Percentiles rank a stretch among this genome's conserved stretches.
Evolutionary conservation across 2,888 invertebrate species (phyloP).

Genomic region (Dolomedes plantarius): DNA sequence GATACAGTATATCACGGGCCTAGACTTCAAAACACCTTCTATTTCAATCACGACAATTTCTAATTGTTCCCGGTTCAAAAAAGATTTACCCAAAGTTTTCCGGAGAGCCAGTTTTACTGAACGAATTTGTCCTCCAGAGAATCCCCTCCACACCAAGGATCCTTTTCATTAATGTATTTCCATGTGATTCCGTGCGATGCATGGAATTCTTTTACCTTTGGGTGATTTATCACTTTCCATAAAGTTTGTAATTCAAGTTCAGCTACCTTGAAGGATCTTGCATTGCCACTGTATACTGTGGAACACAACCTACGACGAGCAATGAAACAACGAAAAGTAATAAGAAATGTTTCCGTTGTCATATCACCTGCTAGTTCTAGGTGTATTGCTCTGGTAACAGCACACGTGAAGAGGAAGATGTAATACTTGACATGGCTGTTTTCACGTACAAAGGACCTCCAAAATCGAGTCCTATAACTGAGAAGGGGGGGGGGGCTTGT

Average conservation of each 20-base stretch:
- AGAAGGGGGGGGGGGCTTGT: too few species aligned
- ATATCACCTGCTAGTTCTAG: conserved; percentile 76
- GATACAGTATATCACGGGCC: too few species aligned
- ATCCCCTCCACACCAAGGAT: conserved; percentile 78
- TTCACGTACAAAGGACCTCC: too few species aligned
- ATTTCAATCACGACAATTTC: too few species aligned
- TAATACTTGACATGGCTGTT: conserved; percentile 73
- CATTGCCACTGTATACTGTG: conserved; percentile 76
- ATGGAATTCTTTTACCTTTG: conserved; percentile 73
- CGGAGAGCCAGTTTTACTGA: too few species aligned
- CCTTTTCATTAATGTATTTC: conserved; percentile 76
- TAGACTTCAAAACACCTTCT: too few species aligned
- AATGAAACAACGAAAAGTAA: conserved; percentile 75
- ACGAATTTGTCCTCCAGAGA: too few species aligned
- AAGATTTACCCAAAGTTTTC: too few species aligned
- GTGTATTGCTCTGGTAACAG: conserved; percentile 76
- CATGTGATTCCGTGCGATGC: conserved; percentile 72
- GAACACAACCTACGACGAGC: conserved; percentile 75
- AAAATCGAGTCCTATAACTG: too few species aligned
- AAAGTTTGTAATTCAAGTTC: conserved; percentile 74
- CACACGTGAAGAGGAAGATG: conserved; percentile 77
- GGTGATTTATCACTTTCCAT: too few species aligned
- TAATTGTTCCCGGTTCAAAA: too few species aligned
- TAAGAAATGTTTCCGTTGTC: conserved; percentile 75
- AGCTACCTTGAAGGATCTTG: conserved; percentile 76